phyloP scores from a whole-genome alignment of 2,888 invertebrate genomes.

The Toxonevra muliebris region DNA sequence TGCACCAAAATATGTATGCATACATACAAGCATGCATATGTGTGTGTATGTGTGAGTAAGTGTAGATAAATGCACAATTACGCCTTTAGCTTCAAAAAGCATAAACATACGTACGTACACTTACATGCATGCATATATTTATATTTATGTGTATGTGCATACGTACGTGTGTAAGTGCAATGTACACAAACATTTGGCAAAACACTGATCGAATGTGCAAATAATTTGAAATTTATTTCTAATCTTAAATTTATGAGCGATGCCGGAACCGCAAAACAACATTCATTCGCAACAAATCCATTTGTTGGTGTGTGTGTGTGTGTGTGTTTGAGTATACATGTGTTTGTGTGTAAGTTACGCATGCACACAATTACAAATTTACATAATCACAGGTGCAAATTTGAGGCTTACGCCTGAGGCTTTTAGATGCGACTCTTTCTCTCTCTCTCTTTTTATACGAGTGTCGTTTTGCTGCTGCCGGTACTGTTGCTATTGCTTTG shows the following conservation, averaged over 20 bases:
- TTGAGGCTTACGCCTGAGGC: conserved; percentile 33
- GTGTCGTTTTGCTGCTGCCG: conserved; percentile 7
- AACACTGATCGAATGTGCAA: too few species aligned
- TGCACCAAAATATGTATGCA: not conserved
- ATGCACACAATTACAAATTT: conserved; percentile 22
- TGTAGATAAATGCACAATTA: too few species aligned
- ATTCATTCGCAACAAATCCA: too few species aligned
- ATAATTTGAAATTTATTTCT: conserved; percentile 24
- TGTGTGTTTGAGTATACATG: not conserved
- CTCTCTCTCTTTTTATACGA: too few species aligned
- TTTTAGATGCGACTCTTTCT: not conserved
- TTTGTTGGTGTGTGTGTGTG: not conserved
- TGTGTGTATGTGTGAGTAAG: not conserved
- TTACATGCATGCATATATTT: not conserved
- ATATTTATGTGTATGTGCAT: not conserved
- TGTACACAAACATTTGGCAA: too few species aligned
- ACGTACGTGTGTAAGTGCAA: not conserved
- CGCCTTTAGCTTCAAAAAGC: not conserved
- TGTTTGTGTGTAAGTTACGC: not conserved
- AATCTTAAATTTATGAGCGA: conserved; percentile 24
- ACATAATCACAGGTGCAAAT: conserved; percentile 41
- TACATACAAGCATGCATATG: not conserved
- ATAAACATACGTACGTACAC: conserved; percentile 1
- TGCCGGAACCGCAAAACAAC: conserved; percentile 10
- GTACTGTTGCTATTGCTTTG: conserved; percentile 10